Percentiles rank a stretch among this genome's conserved stretches.
These are phyloP conservation scores for Hedychridium roseum DNA, from an alignment of 2,888 invertebrate genomes.

Conservation along the genomic window DNA sequence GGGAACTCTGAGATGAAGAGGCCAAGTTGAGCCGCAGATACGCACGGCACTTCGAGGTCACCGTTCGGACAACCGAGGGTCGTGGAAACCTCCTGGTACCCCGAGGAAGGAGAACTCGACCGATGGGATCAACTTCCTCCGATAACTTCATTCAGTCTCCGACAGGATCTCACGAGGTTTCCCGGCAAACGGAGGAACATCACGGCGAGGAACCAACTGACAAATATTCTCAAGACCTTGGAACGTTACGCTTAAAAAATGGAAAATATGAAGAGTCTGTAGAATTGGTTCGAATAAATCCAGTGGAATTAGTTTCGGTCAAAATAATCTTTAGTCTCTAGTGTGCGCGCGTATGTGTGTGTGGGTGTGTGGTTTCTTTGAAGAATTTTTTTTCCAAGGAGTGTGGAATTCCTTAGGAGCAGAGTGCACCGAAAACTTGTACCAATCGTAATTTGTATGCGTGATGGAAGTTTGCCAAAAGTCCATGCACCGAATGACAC, in stretches of 20 bases:
- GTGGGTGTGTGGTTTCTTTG: background rate
- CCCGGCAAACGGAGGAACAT: background rate
- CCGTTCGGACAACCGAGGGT: conserved; percentile 6
- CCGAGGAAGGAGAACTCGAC: conserved; percentile 14
- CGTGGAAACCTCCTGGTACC: conserved; percentile 5
- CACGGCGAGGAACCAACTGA: background rate
- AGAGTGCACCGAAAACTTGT: too few species aligned
- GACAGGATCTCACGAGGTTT: background rate
- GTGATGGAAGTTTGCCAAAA: too few species aligned
- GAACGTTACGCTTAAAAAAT: background rate
- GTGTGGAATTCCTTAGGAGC: too few species aligned
- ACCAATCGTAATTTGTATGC: too few species aligned
- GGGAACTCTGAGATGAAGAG: background rate
- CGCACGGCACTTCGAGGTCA: conserved; percentile 13
- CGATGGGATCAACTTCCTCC: conserved; percentile 12
- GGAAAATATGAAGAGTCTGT: background rate
- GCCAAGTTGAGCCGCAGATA: conserved; percentile 4
- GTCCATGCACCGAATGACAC: too few species aligned
- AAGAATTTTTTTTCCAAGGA: background rate
- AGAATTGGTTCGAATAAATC: background rate
- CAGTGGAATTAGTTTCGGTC: background rate
- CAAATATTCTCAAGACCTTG: background rate
- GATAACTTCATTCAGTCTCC: conserved; percentile 13
- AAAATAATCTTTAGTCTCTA: conserved; percentile 1
- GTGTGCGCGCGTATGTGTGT: conserved; percentile 1